Conservation (phyloP, 2,113 vertebrate species). For the Chlamydotis undulata region DNA sequence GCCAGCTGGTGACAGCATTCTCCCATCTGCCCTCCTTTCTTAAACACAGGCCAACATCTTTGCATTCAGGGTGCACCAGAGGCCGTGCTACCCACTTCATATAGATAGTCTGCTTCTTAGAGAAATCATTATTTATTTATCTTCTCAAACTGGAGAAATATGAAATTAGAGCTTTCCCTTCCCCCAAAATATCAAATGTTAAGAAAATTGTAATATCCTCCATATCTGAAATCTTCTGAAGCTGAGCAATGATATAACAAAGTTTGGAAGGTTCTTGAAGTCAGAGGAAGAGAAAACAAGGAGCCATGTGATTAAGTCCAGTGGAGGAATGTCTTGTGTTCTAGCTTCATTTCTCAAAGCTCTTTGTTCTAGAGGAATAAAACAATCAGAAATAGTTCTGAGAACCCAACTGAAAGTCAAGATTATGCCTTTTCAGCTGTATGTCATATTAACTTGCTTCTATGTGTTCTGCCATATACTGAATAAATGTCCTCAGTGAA, state of each 20-base stretch:
- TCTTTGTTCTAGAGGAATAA: neutral
- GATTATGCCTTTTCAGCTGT: neutral
- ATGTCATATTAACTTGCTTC: neutral
- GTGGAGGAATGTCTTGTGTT: neutral
- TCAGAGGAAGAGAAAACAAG: neutral
- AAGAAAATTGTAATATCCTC: neutral
- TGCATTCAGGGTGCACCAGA: neutral
- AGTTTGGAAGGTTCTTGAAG: neutral
- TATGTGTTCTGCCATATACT: neutral
- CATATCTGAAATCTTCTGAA: neutral
- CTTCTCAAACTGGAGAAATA: neutral
- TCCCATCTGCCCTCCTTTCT: neutral
- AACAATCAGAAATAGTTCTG: neutral
- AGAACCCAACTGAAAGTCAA: neutral
- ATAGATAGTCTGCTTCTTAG: neutral
- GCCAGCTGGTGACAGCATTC: neutral
- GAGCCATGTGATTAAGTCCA: neutral
- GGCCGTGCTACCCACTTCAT: neutral
- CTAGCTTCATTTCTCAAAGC: neutral
- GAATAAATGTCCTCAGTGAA: neutral
- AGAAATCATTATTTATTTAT: neutral
- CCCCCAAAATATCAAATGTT: neutral
- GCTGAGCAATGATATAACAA: neutral
- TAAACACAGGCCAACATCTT: neutral
- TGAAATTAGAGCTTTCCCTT: neutral